Conservation (phyloP, 2,888 invertebrate genomes). For the Aethes cnicana region DNA sequence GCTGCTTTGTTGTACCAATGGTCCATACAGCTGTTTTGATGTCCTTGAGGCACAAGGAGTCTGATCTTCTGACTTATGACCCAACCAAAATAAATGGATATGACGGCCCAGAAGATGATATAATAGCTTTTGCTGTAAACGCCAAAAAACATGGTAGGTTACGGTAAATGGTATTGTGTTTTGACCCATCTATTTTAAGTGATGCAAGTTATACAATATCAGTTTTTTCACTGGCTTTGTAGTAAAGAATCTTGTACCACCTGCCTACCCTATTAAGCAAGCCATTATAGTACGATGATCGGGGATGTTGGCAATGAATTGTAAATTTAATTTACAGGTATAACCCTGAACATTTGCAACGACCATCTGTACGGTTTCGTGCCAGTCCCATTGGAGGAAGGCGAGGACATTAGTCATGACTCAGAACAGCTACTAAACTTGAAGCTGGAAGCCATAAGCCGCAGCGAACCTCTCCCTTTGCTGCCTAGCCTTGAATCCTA, state of each 20-base stretch:
- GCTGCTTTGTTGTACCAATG: slow-evolving; percentile 94
- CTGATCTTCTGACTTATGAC: slow-evolving; percentile 88
- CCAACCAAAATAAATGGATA: slow-evolving; percentile 84
- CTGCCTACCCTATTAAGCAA: too few relatives aligned
- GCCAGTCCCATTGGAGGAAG: slow-evolving; percentile 89
- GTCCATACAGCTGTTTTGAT: slow-evolving; percentile 94
- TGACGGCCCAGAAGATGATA: slow-evolving; percentile 93
- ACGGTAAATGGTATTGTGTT: too few relatives aligned
- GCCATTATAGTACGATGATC: too few relatives aligned
- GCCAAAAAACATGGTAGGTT: slow-evolving; percentile 85
- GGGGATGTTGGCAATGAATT: too few relatives aligned
- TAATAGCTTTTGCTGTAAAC: slow-evolving; percentile 94
- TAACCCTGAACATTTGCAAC: slow-evolving; percentile 86
- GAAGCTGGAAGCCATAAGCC: slow-evolving; percentile 88
- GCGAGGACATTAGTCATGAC: slow-evolving; percentile 85
- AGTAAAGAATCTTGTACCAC: too few relatives aligned
- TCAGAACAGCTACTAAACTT: slow-evolving; percentile 88
- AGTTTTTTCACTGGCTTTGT: too few relatives aligned
- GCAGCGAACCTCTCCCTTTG: slow-evolving; percentile 70
- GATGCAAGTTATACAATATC: too few relatives aligned
- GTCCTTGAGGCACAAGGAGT: slow-evolving; percentile 82
- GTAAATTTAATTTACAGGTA: slow-evolving; percentile 40
- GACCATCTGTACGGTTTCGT: slow-evolving; percentile 91
- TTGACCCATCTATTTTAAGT: too few relatives aligned
- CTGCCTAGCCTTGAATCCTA: slow-evolving; percentile 59